phyloP scores from a whole-genome alignment of 2,113 vertebrate species.

The Saccopteryx bilineata region DNA sequence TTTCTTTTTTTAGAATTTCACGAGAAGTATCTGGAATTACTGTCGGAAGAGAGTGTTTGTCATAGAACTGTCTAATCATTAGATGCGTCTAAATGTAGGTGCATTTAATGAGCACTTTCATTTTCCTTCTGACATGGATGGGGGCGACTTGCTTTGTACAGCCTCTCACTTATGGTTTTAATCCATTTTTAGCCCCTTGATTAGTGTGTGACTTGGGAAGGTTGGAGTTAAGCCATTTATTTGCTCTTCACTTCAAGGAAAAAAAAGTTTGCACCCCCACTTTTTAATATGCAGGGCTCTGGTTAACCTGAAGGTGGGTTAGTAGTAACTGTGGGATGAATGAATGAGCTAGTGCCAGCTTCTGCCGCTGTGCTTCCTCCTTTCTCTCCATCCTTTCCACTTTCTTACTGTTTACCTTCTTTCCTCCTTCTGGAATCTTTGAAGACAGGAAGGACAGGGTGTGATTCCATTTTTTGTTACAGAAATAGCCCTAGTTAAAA shows the following conservation, averaged over 20 bases:
- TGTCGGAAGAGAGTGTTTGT: slow-evolving; percentile 1
- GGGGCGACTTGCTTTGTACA: not conserved
- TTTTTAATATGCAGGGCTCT: not conserved
- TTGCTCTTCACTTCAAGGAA: slow-evolving; percentile 17
- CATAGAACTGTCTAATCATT: slow-evolving; percentile 14
- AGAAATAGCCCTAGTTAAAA: slow-evolving; percentile 41
- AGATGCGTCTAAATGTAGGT: not conserved
- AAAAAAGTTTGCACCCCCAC: not conserved
- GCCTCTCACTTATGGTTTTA: slow-evolving; percentile 57
- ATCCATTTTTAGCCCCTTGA: slow-evolving; percentile 51
- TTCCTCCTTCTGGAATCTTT: slow-evolving; percentile 36
- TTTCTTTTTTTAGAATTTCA: not conserved
- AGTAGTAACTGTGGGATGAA: not conserved
- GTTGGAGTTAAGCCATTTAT: not conserved
- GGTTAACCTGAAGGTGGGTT: not conserved
- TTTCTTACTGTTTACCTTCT: not conserved
- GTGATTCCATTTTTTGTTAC: not conserved
- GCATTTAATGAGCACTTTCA: slow-evolving; percentile 35
- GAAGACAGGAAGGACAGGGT: not conserved
- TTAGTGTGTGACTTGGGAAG: not conserved
- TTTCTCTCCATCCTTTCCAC: not conserved
- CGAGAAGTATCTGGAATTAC: not conserved
- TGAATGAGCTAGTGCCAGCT: not conserved
- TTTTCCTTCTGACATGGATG: slow-evolving; percentile 53
- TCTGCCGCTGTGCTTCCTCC: not conserved